Conservation (phyloP, 2,888 invertebrate species). For the Oscheius sp. region DNA sequence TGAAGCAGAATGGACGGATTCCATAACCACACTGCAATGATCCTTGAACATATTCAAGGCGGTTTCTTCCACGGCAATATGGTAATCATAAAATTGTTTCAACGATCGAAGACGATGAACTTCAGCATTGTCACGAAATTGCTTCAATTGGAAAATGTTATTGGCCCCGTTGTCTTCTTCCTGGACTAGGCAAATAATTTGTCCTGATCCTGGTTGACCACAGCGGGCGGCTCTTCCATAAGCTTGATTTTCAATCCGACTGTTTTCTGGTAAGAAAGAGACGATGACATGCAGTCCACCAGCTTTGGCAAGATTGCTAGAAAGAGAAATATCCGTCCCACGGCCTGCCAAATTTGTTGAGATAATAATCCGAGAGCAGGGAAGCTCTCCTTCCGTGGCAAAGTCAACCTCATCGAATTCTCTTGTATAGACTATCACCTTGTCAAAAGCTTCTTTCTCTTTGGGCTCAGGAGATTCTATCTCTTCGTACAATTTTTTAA, state of each 20-base stretch:
- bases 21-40: constrained; percentile 11
- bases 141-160: constrained; percentile 40
- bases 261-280: constrained; percentile 74
- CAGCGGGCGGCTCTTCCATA: constrained; percentile 74
- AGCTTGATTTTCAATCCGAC: constrained; percentile 74
- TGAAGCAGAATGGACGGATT: background rate
- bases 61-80: constrained; percentile 37
- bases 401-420: constrained; percentile 42
- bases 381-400: background rate
- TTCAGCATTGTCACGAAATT: constrained; percentile 42
- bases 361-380: constrained; percentile 67
- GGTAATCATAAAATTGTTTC: constrained; percentile 35
- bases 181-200: constrained; percentile 28
- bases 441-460: background rate
- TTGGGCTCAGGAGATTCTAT: background rate
- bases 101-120: constrained; percentile 37
- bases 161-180: constrained; percentile 4
- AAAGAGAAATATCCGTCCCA: constrained; percentile 74
- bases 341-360: constrained; percentile 75
- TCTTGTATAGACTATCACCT: constrained; percentile 30
- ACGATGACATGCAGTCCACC: constrained; percentile 74
- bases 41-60: constrained; percentile 27
- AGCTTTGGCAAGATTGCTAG: constrained; percentile 51
- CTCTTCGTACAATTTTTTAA: background rate
- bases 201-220: constrained; percentile 72